phyloP scores from a whole-genome alignment of 53 echinoderm and acorn worm genomes.

The Hippasteria phrygiana region DNA sequence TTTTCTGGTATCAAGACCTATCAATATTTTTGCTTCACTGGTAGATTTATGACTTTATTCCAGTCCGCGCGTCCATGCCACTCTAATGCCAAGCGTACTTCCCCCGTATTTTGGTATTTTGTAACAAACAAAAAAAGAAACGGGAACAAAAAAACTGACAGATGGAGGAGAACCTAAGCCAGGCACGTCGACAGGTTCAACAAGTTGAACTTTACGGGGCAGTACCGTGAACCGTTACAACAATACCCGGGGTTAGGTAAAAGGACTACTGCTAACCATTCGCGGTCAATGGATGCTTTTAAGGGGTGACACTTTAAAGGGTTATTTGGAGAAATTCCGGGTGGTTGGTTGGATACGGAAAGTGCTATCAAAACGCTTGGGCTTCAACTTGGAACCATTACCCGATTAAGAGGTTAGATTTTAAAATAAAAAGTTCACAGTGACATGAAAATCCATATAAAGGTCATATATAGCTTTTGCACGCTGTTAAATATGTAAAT shows the following conservation, averaged over 20 bases:
- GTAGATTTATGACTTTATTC: not conserved
- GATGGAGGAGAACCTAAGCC: not conserved
- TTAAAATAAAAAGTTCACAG: too few relatives aligned
- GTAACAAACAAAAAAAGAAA: not conserved
- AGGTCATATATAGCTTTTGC: too few relatives aligned
- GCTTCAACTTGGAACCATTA: too few relatives aligned
- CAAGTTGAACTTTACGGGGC: constrained; percentile 46
- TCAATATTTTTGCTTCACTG: not conserved
- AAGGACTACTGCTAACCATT: not conserved
- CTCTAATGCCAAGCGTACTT: not conserved
- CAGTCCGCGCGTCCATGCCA: not conserved
- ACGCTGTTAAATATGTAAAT: too few relatives aligned
- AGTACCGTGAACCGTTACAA: constrained; percentile 4
- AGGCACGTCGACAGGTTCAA: constrained; percentile 44
- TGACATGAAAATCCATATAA: too few relatives aligned
- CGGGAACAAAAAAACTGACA: constrained; percentile 1
- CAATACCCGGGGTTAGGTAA: constrained; percentile 21
- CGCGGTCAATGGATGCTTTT: constrained; percentile 6
- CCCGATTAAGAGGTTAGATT: too few relatives aligned
- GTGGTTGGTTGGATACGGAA: too few relatives aligned
- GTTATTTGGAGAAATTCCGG: not conserved
- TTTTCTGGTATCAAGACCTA: not conserved
- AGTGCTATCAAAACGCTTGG: too few relatives aligned
- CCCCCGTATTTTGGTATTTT: not conserved
- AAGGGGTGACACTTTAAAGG: constrained; percentile 20